Evolutionary conservation across 2,113 vertebrate genomes (phyloP), one percentile per base, ranked within the genome.

Genomic region (Festucalex cinctus): DNA sequence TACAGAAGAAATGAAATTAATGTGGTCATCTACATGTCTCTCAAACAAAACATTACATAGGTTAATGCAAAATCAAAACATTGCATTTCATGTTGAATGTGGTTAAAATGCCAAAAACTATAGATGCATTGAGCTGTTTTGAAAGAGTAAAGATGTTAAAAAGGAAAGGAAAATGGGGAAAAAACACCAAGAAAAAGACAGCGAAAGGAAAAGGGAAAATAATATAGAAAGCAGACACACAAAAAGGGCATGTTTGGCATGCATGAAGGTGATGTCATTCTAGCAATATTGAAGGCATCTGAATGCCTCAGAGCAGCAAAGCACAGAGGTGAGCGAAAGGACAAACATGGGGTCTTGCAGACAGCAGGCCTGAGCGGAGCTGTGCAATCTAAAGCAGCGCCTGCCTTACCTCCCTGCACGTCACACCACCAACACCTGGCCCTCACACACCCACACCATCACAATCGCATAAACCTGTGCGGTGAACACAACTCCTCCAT

Each of bases 11-110:
- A 92, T 80, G 71, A 90, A 85, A 84, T 86, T 51, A 88, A 87
- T 87, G 72, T 89, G 83, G 77, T 68, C 73, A 81, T 91, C 88
- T 92, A 88, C 77, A 91, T 86, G 83, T 89, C 84, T 83, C 73
- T 88, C 88, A 90, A 92, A 90, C 81, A 77, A 90, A 90, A 92
- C 66, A 89, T 86, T 89, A 89, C 78, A 88, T 85, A 86, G 82
- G 80, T 83, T 77, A 89, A 92, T 88, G 88, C 84, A 84, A 89
- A 88, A 88, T 66, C 69, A 88, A 88, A 89, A 90, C 76, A 86
- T 81, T 85, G 80, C 78, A 81, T 90, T 82, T 85, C 75, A 88
- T 86, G 86, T 81, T 81, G 75, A 88, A 88, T 81, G 73, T 83
- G 79, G 72, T 79, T 84, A 83, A 74, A 90, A 84, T 75, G 82